Base-by-base conservation (phyloP, 1,140 invertebrate species). In the Drepana arcuata region DNA sequence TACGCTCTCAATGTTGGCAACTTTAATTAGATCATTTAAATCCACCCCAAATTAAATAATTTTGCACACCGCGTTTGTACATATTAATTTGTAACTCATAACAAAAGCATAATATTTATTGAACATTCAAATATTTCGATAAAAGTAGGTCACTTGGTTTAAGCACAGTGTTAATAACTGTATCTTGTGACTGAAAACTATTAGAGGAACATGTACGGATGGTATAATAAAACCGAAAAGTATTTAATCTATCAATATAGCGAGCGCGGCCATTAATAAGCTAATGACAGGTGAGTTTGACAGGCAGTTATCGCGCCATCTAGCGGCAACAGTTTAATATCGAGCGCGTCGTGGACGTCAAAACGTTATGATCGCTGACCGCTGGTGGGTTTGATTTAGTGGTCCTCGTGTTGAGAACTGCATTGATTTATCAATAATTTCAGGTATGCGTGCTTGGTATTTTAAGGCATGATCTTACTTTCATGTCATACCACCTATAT, bases 361-460 rank as follows among this genome's bases (percentile, higher is more conserved):
- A 72, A 78, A 81, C 56, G 53, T 68, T 68, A 56, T 64, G 67
- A 77, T 70, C 64, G 53, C 53, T 50, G 45, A 41, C 41, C 57
- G 39, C 41, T 58, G 57, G 56, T n/a, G n/a, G n/a, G 59, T 67
- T 77, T 81, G 77, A 81, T 81, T 78, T 81, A 81, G 71, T 81
- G 58, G 59, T 64, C 58, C 68, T 68, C 53, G 51, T 50, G 46
- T 64, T 42, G 64, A 55, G 61, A 66, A 67, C 62, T 74, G 69
- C 70, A 75, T 72, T 82, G 74, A 82, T 82, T 64, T 79, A 82
- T 82, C 74, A 82, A 79, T 82, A 58, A 78, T 79, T 75, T 64
- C 26, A 70, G 58, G 67, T 57, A 79, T 82, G 62, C 61, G 69
- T 67, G 65, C 54, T 43, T 72, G 77, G 71, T 77, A 77, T 79